A percentile compares a stretch with the other conserved stretches of the same genome.
Evolutionary conservation across 2,113 vertebrate species (phyloP).

Genomic region (Neolamprologus kungweensis): DNA sequence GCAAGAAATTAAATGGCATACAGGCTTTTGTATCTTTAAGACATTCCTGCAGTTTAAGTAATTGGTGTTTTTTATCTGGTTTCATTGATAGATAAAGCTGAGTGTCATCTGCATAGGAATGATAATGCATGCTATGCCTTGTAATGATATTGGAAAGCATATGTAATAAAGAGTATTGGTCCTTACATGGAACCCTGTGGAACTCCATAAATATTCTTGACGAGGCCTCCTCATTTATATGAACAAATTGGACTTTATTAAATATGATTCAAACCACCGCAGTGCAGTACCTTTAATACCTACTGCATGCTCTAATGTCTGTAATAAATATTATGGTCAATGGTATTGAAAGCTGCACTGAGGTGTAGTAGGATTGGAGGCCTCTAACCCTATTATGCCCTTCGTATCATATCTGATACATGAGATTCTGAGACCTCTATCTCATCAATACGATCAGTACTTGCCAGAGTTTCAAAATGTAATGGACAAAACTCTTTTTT

Average conservation of each 20-base stretch:
- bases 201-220: neutral
- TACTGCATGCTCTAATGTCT: neutral
- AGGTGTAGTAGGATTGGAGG: neutral
- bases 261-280: accelerated
- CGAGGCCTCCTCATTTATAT: neutral
- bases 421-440: neutral
- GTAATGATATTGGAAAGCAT: accelerated
- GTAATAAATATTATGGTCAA: neutral
- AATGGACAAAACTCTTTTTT: neutral
- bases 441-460: accelerated
- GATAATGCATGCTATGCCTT: accelerated
- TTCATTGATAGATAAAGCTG: neutral
- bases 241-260: neutral
- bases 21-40: neutral
- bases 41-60: accelerated
- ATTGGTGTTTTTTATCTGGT: neutral
- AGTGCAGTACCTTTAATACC: neutral
- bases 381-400: neutral
- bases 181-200: neutral
- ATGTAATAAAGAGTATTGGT: neutral
- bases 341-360: neutral
- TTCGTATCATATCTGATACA: accelerated
- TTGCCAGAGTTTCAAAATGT: neutral
- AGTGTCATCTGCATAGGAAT: neutral
- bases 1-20: neutral